Base-by-base conservation (phyloP, 2,888 invertebrate genomes). In the Quadriops clusia region DNA sequence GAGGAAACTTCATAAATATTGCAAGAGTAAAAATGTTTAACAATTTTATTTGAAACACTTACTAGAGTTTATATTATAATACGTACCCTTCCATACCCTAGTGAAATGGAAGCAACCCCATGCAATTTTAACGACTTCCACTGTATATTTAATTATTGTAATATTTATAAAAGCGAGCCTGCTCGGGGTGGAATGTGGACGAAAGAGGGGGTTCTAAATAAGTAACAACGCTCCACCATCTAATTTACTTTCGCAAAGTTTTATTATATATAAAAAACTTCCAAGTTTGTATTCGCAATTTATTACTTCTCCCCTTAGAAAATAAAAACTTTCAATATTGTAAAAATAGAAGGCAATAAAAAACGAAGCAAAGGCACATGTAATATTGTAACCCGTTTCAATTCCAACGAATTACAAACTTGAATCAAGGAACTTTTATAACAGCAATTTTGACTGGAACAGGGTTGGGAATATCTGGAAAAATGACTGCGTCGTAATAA, bases 81-180 rank as follows among this genome's bases (percentile, higher is more conserved):
- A 33, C 34, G 32, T 33, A 45, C 45, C 45, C 42, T 43, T 44
- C 42, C 44, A 38, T 43, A 46, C 46, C 43, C 40, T 41, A 38
- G 32, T 38, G 39, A 43, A 51, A 52, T 50, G 51, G 51, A 48
- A 48, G 43, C 47, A 10, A 46, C 45, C 51, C 53, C 49, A 54
- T 53, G 50, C 53, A 54, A 50, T 46, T 50, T 51, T 49, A 52
- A 50, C 50, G 45, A 49, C 44, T 51, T 52, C 48, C 51, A 47
- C 51, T 53, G 53, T 55, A 57, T 58, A 58, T 58, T 56, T 58
- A 57, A 59, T 59, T 57, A 58, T 59, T 56, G 56, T 54, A 58
- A 56, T 57, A 58, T 58, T 58, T 56, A 57, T 58, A 54, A 58
- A 57, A 55, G 56, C 54, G 48, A 47, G 40, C 43, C 43, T 43